phyloP scores from a whole-genome alignment of 2,888 invertebrate species.

The Nomada lathburiana region DNA sequence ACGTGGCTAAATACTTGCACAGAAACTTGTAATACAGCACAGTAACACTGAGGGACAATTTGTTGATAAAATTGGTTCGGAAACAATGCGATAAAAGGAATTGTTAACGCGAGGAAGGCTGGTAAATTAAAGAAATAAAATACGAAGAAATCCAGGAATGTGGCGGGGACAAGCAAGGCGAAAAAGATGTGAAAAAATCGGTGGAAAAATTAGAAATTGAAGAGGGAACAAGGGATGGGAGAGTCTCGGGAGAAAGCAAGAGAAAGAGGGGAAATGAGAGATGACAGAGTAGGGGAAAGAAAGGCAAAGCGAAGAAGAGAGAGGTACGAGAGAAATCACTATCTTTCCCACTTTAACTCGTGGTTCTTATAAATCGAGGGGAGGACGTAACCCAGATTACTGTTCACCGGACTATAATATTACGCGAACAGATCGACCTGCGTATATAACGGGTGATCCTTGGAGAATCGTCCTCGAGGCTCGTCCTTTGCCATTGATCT shows the following conservation, averaged over 20 bases:
- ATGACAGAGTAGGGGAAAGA: slow-evolving; percentile 23
- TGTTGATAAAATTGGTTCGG: no score
- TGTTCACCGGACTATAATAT: slow-evolving; percentile 78
- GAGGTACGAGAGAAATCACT: slow-evolving; percentile 67
- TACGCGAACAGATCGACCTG: slow-evolving; percentile 72
- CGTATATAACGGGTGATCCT: slow-evolving; percentile 72
- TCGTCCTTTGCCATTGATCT: not conserved
- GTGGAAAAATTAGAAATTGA: not conserved
- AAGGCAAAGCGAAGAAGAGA: slow-evolving; percentile 29
- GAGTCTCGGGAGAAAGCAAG: slow-evolving; percentile 20
- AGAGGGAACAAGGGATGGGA: not conserved
- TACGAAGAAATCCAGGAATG: not conserved
- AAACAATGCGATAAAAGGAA: not conserved
- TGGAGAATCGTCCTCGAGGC: not conserved
- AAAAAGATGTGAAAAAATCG: not conserved
- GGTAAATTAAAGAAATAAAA: not conserved
- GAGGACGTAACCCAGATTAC: slow-evolving; percentile 79
- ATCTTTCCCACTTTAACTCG: slow-evolving; percentile 68
- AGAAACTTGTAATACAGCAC: no score
- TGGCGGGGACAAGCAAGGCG: no score
- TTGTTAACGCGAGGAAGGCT: not conserved
- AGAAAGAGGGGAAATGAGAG: slow-evolving; percentile 15
- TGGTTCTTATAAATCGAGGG: slow-evolving; percentile 73
- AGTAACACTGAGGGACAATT: no score
- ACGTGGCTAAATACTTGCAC: no score